Conservation (phyloP, 2,797 vertebrate genomes). For the Lacerta agilis region DNA sequence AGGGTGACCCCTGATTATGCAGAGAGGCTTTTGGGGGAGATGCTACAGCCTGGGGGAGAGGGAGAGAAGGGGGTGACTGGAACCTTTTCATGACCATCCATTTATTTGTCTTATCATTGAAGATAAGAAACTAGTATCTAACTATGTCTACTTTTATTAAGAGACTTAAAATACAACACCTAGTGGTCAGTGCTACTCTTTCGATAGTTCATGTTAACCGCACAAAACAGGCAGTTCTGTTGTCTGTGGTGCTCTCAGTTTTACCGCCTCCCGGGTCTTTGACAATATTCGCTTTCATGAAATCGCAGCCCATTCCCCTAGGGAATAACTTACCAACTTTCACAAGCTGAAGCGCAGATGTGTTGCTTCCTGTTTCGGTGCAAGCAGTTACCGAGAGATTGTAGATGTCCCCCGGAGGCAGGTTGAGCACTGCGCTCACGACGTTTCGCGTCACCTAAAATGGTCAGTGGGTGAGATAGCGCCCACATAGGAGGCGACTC, state of each 20-base stretch:
- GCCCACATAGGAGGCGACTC: not conserved
- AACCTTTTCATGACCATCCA: too few relatives aligned
- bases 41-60: not conserved
- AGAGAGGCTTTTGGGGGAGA: not conserved
- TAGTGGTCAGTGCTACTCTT: not conserved
- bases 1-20: not conserved
- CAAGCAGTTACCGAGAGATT: constrained; percentile 95
- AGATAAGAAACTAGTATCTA: not conserved
- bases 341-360: constrained; percentile 86
- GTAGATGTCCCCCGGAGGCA: constrained; percentile 95
- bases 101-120: not conserved
- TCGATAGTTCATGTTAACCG: rapidly evolving
- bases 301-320: not conserved
- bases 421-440: constrained; percentile 88
- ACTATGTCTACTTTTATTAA: rapidly evolving
- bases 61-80: too few relatives aligned
- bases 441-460: constrained; percentile 88
- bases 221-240: not conserved
- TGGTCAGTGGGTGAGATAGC: not conserved
- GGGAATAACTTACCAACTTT: constrained; percentile 86
- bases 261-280: too few relatives aligned
- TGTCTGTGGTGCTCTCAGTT: not conserved
- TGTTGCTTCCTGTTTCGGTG: constrained; percentile 90
- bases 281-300: not conserved
- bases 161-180: not conserved